These are phyloP conservation scores for Alectura lathami DNA, from an alignment of 2,113 vertebrate species.

Conservation along the genomic window DNA sequence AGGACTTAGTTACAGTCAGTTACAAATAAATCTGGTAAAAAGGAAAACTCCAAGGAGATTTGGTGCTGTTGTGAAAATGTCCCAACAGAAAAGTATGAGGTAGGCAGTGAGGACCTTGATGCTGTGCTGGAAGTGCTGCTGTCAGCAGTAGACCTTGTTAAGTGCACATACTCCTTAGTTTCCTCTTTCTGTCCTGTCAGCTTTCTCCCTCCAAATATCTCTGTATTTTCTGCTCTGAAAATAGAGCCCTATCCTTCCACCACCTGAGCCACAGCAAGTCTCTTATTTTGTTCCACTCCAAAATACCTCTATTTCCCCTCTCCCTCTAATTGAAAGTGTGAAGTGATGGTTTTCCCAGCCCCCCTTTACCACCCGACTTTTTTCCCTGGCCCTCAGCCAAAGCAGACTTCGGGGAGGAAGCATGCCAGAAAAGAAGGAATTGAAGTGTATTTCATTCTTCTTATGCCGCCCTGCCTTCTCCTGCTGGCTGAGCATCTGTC, in stretches of 20 bases:
- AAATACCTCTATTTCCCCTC: neutral
- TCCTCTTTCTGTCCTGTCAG: neutral
- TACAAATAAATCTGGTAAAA: neutral
- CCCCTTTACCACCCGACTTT: neutral
- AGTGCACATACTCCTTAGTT: neutral
- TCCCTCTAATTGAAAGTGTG: neutral
- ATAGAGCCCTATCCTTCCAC: neutral
- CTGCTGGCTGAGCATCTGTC: neutral
- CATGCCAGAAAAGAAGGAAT: neutral
- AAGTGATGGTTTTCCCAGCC: neutral
- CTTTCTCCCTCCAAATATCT: neutral
- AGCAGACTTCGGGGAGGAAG: neutral
- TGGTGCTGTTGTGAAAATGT: neutral
- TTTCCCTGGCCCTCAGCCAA: accelerated
- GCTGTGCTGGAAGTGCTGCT: neutral
- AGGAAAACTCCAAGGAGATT: neutral
- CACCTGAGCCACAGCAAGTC: neutral
- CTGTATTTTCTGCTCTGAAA: neutral
- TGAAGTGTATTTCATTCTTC: neutral
- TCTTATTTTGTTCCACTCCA: neutral
- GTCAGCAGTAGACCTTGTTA: neutral
- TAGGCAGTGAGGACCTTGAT: neutral
- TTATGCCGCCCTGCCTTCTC: neutral
- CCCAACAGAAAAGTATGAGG: neutral
- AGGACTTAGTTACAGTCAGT: neutral